Evolutionary conservation across 2,113 vertebrate species (phyloP).

Genomic region (Holacanthus passer): DNA sequence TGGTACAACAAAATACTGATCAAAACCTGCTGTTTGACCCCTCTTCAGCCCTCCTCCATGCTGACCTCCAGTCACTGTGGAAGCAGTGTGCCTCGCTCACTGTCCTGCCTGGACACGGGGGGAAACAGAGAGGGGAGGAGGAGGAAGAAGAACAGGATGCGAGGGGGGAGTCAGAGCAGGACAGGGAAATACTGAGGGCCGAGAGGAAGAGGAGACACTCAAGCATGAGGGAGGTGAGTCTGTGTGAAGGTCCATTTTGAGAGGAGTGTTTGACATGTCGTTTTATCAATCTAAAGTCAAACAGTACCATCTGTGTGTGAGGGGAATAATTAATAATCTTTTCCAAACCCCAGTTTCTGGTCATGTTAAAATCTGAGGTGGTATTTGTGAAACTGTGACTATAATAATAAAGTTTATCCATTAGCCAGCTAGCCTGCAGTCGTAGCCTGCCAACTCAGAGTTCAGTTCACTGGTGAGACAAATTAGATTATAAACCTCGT

Average conservation of each 20-base stretch:
- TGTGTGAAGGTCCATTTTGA: background rate
- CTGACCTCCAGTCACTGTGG: slow-evolving; percentile 75
- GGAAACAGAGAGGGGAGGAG: background rate
- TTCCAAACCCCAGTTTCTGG: background rate
- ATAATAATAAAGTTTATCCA: slow-evolving; percentile 22
- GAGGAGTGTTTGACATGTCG: background rate
- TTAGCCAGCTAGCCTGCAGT: slow-evolving; percentile 10
- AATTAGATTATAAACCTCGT: slow-evolving; percentile 46
- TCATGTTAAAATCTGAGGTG: background rate
- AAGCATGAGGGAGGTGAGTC: slow-evolving; percentile 69
- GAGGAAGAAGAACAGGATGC: slow-evolving; percentile 17
- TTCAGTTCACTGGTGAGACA: slow-evolving; percentile 58
- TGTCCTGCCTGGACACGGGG: background rate
- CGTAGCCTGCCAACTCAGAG: slow-evolving; percentile 22
- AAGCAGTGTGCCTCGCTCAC: slow-evolving; percentile 58
- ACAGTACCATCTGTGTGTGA: background rate
- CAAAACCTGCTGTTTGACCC: slow-evolving; percentile 1
- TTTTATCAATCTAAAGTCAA: background rate
- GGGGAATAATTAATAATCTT: background rate
- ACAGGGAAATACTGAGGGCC: slow-evolving; percentile 61
- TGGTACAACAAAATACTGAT: background rate
- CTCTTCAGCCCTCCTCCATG: slow-evolving; percentile 66
- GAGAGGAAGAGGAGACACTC: slow-evolving; percentile 64
- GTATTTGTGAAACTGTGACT: slow-evolving; percentile 1
- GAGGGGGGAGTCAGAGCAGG: slow-evolving; percentile 50